Percentiles rank a stretch among this genome's conserved stretches.
phyloP scores from a whole-genome alignment of 2,888 invertebrate genomes.

The Hipparchia sbordonii region DNA sequence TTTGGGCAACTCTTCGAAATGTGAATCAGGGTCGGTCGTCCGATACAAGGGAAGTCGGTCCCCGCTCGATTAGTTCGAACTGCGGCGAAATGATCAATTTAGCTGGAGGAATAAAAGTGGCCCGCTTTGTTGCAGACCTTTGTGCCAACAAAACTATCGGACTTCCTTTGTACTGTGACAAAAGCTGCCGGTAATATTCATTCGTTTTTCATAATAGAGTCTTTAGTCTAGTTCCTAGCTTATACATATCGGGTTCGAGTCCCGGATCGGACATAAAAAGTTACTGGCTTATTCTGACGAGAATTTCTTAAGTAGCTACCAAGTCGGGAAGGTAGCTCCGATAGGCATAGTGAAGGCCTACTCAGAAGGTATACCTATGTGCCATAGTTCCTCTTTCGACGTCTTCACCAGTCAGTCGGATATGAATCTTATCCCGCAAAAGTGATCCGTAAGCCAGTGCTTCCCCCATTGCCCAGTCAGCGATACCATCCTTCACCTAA shows the following conservation, averaged over 20 bases:
- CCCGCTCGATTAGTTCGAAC: conserved; percentile 37
- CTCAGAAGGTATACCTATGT: conserved; percentile 62
- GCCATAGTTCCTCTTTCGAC: conserved; percentile 92
- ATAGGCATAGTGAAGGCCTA: too few relatives aligned
- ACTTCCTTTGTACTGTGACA: conserved; percentile 14
- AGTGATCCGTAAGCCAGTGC: conserved; percentile 90
- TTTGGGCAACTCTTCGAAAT: conserved; percentile 17
- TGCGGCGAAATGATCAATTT: conserved; percentile 40
- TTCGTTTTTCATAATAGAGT: background rate
- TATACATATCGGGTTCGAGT: too few relatives aligned
- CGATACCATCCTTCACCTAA: conserved; percentile 78
- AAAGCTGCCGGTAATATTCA: conserved; percentile 16
- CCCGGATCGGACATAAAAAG: too few relatives aligned
- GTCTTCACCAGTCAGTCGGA: conserved; percentile 90
- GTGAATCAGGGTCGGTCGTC: conserved; percentile 36
- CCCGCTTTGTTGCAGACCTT: conserved; percentile 32
- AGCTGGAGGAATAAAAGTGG: conserved; percentile 35
- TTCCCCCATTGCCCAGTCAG: conserved; percentile 93
- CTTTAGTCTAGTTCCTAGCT: background rate
- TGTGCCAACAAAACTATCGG: conserved; percentile 22
- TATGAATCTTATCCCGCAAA: conserved; percentile 88
- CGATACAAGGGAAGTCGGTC: conserved; percentile 37
- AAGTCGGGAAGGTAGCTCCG: too few relatives aligned
- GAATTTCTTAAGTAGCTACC: too few relatives aligned
- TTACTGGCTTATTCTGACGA: background rate